Percentiles rank a stretch among this genome's conserved stretches.
Evolutionary conservation across 1,140 invertebrate species (phyloP).

Genomic region (Sarcophaga bullata): DNA sequence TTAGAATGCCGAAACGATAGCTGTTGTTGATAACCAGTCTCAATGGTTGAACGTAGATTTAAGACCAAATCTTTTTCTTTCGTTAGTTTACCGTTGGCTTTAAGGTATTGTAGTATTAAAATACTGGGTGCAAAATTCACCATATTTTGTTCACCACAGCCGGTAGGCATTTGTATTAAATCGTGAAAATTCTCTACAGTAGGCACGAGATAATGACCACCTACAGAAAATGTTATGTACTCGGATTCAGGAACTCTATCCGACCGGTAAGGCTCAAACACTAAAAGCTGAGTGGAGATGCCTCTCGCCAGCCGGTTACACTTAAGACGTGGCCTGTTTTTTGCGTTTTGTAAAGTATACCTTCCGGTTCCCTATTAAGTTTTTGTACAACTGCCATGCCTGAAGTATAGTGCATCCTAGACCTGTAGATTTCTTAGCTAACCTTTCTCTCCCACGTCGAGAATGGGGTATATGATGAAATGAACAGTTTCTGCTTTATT

Average conservation of each 20-base stretch:
- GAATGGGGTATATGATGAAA: slow-evolving; percentile 83
- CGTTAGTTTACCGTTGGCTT: slow-evolving; percentile 52
- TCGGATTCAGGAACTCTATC: slow-evolving; percentile 78
- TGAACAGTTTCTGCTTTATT: slow-evolving; percentile 78
- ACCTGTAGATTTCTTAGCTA: slow-evolving; percentile 77
- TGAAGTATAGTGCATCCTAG: slow-evolving; percentile 70
- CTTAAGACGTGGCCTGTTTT: slow-evolving; percentile 80
- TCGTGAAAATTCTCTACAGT: slow-evolving; percentile 79
- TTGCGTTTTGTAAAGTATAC: slow-evolving; percentile 80
- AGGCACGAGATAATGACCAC: slow-evolving; percentile 81
- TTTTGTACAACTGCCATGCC: slow-evolving; percentile 79
- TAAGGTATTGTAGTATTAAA: slow-evolving; percentile 81
- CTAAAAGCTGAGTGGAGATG: slow-evolving; percentile 70
- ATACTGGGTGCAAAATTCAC: slow-evolving; percentile 92
- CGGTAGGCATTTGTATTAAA: slow-evolving; percentile 85
- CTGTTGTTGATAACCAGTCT: slow-evolving; percentile 8
- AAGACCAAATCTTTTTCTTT: slow-evolving; percentile 37
- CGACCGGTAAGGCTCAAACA: slow-evolving; percentile 74
- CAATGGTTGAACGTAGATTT: background rate
- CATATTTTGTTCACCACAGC: slow-evolving; percentile 97
- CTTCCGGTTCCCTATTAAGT: slow-evolving; percentile 82
- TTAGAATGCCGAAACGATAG: background rate
- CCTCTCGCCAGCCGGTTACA: slow-evolving; percentile 69
- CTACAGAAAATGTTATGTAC: slow-evolving; percentile 76
- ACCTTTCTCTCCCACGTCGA: slow-evolving; percentile 78